A percentile compares a stretch with the other conserved stretches of the same genome.
These are phyloP conservation scores for Eucera pruinosa DNA, from an alignment of 2,888 invertebrate genomes.

Conservation along the genomic window DNA sequence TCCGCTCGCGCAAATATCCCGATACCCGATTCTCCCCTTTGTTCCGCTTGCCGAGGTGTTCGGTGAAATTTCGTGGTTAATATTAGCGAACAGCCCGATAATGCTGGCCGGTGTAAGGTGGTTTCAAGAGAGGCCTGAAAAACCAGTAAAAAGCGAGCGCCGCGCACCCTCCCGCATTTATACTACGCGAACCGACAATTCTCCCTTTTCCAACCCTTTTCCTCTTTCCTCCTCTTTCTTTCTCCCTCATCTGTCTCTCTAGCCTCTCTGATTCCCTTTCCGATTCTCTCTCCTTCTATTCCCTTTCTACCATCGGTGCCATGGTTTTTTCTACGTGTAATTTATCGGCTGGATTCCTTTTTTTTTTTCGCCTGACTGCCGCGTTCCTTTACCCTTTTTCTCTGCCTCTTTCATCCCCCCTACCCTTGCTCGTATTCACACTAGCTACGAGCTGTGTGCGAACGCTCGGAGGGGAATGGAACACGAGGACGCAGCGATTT, in stretches of 20 bases:
- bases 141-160: slow-evolving; percentile 45
- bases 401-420: slow-evolving; percentile 55
- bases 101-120: slow-evolving; percentile 49
- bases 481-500: slow-evolving; percentile 76
- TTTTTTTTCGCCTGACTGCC: slow-evolving; percentile 38
- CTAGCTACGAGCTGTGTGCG: slow-evolving; percentile 17
- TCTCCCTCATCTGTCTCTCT: slow-evolving; percentile 2
- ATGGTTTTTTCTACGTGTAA: slow-evolving; percentile 59
- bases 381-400: slow-evolving; percentile 55
- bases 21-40: not conserved
- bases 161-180: slow-evolving; percentile 53
- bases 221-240: slow-evolving; percentile 7
- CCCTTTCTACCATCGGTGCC: not conserved
- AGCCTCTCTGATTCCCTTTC: too few species aligned
- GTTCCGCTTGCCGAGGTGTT: slow-evolving; percentile 11
- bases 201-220: slow-evolving; percentile 8
- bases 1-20: not conserved
- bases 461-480: slow-evolving; percentile 37
- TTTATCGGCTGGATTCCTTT: slow-evolving; percentile 59
- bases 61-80: slow-evolving; percentile 42
- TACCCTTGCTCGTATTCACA: slow-evolving; percentile 40
- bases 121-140: slow-evolving; percentile 33
- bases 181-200: slow-evolving; percentile 56
- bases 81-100: slow-evolving; percentile 58
- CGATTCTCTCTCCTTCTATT: not conserved